Conservation (phyloP, 1,140 invertebrate species). For the Zelostemma sp. region DNA sequence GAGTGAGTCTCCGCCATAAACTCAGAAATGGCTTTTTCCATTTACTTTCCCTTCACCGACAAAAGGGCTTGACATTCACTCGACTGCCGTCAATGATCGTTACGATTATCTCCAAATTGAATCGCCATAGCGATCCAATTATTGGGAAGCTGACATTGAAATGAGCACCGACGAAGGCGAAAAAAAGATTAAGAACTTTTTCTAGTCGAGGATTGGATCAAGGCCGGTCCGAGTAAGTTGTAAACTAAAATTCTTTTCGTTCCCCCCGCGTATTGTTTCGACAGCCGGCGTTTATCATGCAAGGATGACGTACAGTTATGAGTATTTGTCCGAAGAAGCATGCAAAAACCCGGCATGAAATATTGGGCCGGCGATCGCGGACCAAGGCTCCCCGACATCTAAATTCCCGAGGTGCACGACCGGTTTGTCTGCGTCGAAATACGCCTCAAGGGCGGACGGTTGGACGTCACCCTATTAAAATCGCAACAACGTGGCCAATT, state of each 20-base stretch:
- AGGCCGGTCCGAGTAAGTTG: neutral
- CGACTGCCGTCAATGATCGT: constrained; percentile 61
- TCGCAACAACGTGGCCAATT: constrained; percentile 25
- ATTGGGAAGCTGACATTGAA: constrained; percentile 28
- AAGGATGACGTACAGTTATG: constrained; percentile 18
- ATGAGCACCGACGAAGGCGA: constrained; percentile 16
- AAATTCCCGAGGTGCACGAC: constrained; percentile 36
- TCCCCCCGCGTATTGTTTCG: neutral
- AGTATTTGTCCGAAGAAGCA: constrained; percentile 7
- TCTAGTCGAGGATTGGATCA: too few species aligned
- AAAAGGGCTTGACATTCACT: constrained; percentile 65
- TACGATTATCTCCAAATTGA: constrained; percentile 50
- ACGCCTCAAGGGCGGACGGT: constrained; percentile 35
- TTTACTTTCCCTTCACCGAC: constrained; percentile 54
- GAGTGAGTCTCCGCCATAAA: constrained; percentile 64
- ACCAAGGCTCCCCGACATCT: constrained; percentile 21
- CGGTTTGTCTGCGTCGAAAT: constrained; percentile 30
- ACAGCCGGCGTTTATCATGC: constrained; percentile 11
- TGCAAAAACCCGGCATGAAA: constrained; percentile 19
- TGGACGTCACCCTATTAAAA: constrained; percentile 48
- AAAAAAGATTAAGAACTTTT: too few species aligned
- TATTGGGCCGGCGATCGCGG: constrained; percentile 23
- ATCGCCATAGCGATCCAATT: constrained; percentile 36
- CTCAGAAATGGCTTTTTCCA: constrained; percentile 59
- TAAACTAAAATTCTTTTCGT: neutral